These are phyloP conservation scores for Egretta garzetta DNA, from an alignment of 2,113 vertebrate species.

Conservation along the genomic window DNA sequence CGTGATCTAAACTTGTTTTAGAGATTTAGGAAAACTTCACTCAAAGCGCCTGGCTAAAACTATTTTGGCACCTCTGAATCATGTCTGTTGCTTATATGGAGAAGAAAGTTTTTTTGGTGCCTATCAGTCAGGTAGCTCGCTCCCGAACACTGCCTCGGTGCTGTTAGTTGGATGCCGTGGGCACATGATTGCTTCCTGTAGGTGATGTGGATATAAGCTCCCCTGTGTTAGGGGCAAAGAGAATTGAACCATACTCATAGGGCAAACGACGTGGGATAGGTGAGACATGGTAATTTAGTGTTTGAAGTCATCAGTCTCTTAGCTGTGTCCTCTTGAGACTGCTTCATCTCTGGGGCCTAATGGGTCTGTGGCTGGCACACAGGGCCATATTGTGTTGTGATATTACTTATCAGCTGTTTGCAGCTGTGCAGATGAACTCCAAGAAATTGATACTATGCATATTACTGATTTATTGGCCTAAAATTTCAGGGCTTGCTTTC, in stretches of 20 bases:
- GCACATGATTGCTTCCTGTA: rapidly evolving
- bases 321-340: not conserved
- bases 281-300: not conserved
- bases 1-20: not conserved
- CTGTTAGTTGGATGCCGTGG: not conserved
- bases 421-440: not conserved
- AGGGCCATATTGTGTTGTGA: not conserved
- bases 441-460: not conserved
- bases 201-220: not conserved
- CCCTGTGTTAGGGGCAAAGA: not conserved
- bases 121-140: not conserved
- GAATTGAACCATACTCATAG: not conserved
- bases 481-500: not conserved
- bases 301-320: not conserved
- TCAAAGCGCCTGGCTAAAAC: not conserved
- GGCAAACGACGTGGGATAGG: not conserved
- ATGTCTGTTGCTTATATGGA: not conserved
- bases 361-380: not conserved
- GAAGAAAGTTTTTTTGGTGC: not conserved
- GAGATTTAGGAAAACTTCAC: not conserved
- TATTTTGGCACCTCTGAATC: not conserved
- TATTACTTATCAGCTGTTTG: not conserved
- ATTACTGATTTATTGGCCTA: not conserved
- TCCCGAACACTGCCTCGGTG: not conserved
- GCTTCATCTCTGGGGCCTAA: not conserved